Conservation (phyloP, 2,797 vertebrate genomes). For the Eulemur coronatus region DNA sequence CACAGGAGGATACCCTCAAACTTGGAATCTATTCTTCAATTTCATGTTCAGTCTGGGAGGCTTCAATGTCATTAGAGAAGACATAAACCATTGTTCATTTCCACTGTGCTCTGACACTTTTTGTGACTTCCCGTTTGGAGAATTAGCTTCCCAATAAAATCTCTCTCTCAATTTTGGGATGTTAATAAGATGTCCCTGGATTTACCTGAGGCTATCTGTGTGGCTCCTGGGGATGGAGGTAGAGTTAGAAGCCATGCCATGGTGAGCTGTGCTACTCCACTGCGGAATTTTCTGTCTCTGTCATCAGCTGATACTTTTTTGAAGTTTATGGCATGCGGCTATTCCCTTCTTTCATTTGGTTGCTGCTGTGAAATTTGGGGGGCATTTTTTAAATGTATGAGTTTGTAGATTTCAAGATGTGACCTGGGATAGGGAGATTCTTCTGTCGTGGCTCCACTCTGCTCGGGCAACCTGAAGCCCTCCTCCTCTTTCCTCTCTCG, state of each 20-base stretch:
- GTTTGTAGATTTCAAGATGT: not conserved
- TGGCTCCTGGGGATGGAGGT: not conserved
- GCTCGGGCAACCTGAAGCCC: not conserved
- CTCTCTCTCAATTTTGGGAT: not conserved
- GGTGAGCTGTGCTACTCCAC: not conserved
- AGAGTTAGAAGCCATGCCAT: not conserved
- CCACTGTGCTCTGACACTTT: not conserved
- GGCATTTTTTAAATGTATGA: not conserved
- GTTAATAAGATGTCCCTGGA: not conserved
- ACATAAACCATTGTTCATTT: not conserved
- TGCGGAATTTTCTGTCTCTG: not conserved
- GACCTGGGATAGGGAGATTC: not conserved
- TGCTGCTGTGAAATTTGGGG: not conserved
- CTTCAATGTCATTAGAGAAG: not conserved
- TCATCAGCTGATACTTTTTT: not conserved
- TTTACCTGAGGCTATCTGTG: not conserved
- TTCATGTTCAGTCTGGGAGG: not conserved
- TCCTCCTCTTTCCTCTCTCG: not conserved
- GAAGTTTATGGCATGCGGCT: not conserved
- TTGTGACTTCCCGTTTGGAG: not conserved
- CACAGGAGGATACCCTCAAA: not conserved
- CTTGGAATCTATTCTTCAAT: not conserved
- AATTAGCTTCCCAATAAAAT: not conserved
- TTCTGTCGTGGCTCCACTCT: not conserved
- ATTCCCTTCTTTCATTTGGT: not conserved